Evolutionary conservation across 2,888 invertebrate species (phyloP), one percentile per base, ranked within the genome.

Genomic region (Dioctria rufipes): DNA sequence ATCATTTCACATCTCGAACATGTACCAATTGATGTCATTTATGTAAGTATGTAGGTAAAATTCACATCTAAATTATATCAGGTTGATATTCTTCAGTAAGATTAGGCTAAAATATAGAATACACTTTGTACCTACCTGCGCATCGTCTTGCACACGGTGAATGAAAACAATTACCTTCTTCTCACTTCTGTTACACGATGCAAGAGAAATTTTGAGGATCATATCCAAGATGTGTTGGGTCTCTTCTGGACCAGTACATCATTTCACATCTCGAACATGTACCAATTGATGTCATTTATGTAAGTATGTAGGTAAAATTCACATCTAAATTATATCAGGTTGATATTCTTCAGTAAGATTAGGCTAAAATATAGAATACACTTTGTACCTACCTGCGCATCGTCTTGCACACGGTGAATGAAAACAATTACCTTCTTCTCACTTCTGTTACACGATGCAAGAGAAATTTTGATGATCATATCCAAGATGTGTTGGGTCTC

Each of bases 1-100:
- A 87, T 87, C 85, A 88, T 89, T 89, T 89, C 88, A 89, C 88
- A 87, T 87, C 39, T 37, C 46, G n/a, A 73, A 39, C 77, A 69
- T 54, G 71, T 1, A 25, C 25, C 25, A 25, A 25, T 2, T 25
- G 25, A 25, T 25, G 25, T 25, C 25, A 25, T 25, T 25, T 25
- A 25, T 25, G 25, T 25, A 25, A 1, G 25, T 25, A 25, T 0
- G 25, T 25, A 25, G 25, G 25, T 25, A 0, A 25, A 25, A 25
- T 1, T 25, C 25, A 25, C 25, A 25, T 25, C n/a, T n/a, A 25
- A 25, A 25, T 25, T 25, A 25, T 25, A 25, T 25, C 25, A 25
- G 25, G 25, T 25, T 25, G 25, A 25, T 25, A 2, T 25, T 25
- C 25, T 25, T 25, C 25, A 86, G 87, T 85, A 80, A 49, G 9